Conservation (phyloP, 2,888 invertebrate species). For the Polymixis lichenea region DNA sequence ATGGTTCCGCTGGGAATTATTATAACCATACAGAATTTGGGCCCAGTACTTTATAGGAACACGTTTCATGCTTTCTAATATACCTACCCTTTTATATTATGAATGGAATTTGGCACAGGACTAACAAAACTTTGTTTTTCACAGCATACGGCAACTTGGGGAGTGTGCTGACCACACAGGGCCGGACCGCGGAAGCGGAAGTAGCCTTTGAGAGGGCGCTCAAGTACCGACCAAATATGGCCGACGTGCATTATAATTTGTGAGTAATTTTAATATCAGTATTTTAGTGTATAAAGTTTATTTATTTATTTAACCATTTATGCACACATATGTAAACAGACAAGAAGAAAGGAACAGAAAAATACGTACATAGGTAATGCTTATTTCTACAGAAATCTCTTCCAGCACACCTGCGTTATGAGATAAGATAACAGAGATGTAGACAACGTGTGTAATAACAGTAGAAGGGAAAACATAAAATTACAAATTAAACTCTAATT, state of each 20-base stretch:
- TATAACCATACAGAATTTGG: too few species aligned
- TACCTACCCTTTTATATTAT: slow-evolving; percentile 26
- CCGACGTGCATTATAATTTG: slow-evolving; percentile 99
- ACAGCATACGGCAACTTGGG: slow-evolving; percentile 99
- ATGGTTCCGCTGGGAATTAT: too few species aligned
- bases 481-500: too few species aligned
- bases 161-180: slow-evolving; percentile 97
- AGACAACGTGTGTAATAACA: too few species aligned
- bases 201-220: slow-evolving; percentile 97
- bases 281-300: not conserved
- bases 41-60: not conserved
- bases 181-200: slow-evolving; percentile 96
- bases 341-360: too few species aligned
- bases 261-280: slow-evolving; percentile 91
- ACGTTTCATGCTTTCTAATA: not conserved
- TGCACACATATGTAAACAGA: too few species aligned
- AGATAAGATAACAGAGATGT: too few species aligned
- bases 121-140: slow-evolving; percentile 76
- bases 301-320: too few species aligned
- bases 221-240: slow-evolving; percentile 98
- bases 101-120: slow-evolving; percentile 31
- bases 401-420: too few species aligned
- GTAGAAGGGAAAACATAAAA: too few species aligned
- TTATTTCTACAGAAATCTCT: too few species aligned
- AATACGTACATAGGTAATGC: too few species aligned